phyloP scores from a whole-genome alignment of 2,888 invertebrate genomes.

The Aspidiotus rigidus region DNA sequence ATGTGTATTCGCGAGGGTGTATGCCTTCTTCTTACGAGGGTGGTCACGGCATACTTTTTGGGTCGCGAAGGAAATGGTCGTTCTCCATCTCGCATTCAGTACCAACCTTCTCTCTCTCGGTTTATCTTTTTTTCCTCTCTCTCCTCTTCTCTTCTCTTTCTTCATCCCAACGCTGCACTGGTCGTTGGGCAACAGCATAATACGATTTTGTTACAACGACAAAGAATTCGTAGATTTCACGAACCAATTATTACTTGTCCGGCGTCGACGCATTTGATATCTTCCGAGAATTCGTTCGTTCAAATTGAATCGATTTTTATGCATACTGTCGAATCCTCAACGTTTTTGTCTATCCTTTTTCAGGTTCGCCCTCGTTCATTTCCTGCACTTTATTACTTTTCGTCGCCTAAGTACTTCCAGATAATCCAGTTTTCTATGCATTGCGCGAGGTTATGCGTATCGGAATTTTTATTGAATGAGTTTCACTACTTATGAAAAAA shows the following conservation, averaged over 20 bases:
- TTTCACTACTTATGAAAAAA: too few relatives aligned
- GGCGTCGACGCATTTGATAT: conserved; percentile 1
- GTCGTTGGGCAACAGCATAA: not conserved
- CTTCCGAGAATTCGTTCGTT: conserved; percentile 24
- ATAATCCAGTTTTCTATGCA: too few relatives aligned
- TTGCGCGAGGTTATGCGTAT: too few relatives aligned
- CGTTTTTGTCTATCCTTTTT: too few relatives aligned
- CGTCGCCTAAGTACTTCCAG: too few relatives aligned
- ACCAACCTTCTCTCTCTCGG: not conserved
- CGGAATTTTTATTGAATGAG: too few relatives aligned
- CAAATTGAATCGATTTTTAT: conserved; percentile 23
- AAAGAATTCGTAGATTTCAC: conserved; percentile 28
- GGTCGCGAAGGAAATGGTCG: conserved; percentile 13
- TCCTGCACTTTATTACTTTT: too few relatives aligned
- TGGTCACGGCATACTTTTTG: conserved; percentile 17
- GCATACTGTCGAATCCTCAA: not conserved
- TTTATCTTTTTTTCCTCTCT: not conserved
- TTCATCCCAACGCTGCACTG: not conserved
- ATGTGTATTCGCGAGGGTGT: conserved; percentile 29
- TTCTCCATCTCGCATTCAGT: conserved; percentile 4
- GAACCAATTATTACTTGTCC: conserved; percentile 28
- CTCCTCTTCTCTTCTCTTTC: not conserved
- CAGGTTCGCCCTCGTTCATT: too few relatives aligned
- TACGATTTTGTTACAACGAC: conserved; percentile 9
- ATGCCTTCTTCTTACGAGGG: conserved; percentile 28